These are phyloP conservation scores for Siphonodentalium dalli DNA, from an alignment of 2,888 invertebrate genomes.

Conservation along the genomic window DNA sequence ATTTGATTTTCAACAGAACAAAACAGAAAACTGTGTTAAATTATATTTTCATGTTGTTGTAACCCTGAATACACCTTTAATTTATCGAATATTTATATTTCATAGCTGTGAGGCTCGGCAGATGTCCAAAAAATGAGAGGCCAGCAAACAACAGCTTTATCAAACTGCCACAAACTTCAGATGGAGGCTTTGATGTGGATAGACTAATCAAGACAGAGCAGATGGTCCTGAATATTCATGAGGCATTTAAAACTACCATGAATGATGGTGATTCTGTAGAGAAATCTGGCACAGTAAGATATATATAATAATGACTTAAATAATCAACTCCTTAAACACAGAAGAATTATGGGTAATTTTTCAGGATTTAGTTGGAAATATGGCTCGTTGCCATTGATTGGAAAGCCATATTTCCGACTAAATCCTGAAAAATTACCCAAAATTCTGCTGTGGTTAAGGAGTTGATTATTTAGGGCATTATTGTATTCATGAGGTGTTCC, in stretches of 20 bases:
- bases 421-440: too few relatives aligned
- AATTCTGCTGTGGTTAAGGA: too few relatives aligned
- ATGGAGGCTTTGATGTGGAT: conserved; percentile 48
- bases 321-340: too few relatives aligned
- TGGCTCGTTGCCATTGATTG: too few relatives aligned
- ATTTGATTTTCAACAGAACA: not conserved
- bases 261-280: conserved; percentile 36
- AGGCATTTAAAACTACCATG: conserved; percentile 46
- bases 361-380: too few relatives aligned
- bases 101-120: conserved; percentile 53
- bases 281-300: too few relatives aligned
- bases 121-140: conserved; percentile 57
- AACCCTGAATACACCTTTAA: not conserved
- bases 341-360: too few relatives aligned
- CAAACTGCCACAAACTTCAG: conserved; percentile 46
- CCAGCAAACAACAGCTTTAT: conserved; percentile 52
- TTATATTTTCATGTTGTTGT: not conserved
- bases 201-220: conserved; percentile 54
- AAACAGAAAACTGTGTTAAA: too few relatives aligned
- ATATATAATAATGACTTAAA: too few relatives aligned
- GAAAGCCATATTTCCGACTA: too few relatives aligned
- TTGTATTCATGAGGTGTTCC: too few relatives aligned
- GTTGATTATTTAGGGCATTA: too few relatives aligned
- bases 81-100: not conserved
- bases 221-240: conserved; percentile 55